Conservation (phyloP, 2,888 invertebrate genomes). For the Rapana venosa region DNA sequence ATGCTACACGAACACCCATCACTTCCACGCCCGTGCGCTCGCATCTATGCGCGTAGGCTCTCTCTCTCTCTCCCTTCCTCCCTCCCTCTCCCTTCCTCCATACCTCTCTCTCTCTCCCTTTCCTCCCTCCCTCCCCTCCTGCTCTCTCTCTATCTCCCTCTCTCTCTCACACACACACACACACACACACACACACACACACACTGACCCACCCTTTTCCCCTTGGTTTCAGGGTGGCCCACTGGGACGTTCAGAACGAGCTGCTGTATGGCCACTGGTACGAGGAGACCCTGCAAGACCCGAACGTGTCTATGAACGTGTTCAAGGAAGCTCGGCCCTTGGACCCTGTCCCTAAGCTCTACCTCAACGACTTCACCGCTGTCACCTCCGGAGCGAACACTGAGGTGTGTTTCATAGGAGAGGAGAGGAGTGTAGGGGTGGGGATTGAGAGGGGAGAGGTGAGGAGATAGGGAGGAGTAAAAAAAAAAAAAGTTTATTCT, state of each 20-base stretch:
- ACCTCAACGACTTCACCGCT: constrained; percentile 65
- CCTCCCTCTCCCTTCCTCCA: too few relatives aligned
- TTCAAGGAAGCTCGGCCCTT: constrained; percentile 56
- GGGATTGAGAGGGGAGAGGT: too few relatives aligned
- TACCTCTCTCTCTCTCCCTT: too few relatives aligned
- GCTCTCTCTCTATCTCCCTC: too few relatives aligned
- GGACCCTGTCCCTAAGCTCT: constrained; percentile 59
- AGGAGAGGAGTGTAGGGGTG: too few relatives aligned
- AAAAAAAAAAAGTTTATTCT: too few relatives aligned
- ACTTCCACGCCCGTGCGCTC: neutral
- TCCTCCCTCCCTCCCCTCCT: too few relatives aligned
- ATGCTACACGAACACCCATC: too few relatives aligned
- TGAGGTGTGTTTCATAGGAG: constrained; percentile 8
- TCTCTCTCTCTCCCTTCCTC: too few relatives aligned
- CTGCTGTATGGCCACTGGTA: constrained; percentile 64
- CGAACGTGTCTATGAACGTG: constrained; percentile 60
- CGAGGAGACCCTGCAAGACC: constrained; percentile 55
- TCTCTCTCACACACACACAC: too few relatives aligned
- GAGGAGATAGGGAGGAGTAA: too few relatives aligned
- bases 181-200: too few relatives aligned
- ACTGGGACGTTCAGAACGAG: constrained; percentile 73
- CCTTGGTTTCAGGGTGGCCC: constrained; percentile 57
- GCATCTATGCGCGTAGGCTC: neutral
- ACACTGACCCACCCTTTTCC: neutral
- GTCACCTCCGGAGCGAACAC: constrained; percentile 34